These are phyloP conservation scores for Myotis davidii DNA, from an alignment of 2,113 vertebrate genomes.

Conservation along the genomic window DNA sequence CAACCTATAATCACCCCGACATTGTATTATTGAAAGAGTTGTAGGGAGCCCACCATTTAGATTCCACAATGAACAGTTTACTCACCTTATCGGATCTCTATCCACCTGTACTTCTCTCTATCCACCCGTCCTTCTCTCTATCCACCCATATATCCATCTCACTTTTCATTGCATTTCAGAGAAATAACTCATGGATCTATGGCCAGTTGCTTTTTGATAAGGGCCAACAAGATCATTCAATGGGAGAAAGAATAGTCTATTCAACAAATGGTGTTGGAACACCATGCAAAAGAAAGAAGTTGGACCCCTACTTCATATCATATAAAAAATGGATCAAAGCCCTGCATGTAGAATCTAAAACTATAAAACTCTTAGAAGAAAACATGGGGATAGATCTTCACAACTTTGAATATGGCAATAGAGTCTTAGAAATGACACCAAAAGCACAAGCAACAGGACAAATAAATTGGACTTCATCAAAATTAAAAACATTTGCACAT, in stretches of 20 bases:
- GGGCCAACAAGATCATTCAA: not conserved
- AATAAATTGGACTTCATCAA: not conserved
- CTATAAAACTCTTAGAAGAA: not conserved
- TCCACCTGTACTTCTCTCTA: not conserved
- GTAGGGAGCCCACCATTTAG: not conserved
- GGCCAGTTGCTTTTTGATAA: not conserved
- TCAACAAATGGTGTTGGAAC: not conserved
- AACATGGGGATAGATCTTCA: not conserved
- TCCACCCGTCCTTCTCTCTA: not conserved
- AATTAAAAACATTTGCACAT: not conserved
- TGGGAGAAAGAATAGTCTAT: not conserved
- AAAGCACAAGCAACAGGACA: not conserved
- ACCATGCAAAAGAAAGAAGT: not conserved
- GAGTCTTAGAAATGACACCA: not conserved
- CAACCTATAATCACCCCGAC: not conserved
- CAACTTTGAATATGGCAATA: not conserved
- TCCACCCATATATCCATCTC: not conserved
- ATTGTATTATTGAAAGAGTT: not conserved
- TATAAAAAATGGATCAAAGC: not conserved
- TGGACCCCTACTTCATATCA: not conserved
- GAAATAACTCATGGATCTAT: not conserved
- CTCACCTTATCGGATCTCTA: not conserved
- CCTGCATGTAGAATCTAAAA: not conserved
- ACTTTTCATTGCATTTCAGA: not conserved
- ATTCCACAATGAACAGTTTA: not conserved